These are phyloP conservation scores for Colletes collaris DNA, from an alignment of 2,888 invertebrate species.

Conservation along the genomic window DNA sequence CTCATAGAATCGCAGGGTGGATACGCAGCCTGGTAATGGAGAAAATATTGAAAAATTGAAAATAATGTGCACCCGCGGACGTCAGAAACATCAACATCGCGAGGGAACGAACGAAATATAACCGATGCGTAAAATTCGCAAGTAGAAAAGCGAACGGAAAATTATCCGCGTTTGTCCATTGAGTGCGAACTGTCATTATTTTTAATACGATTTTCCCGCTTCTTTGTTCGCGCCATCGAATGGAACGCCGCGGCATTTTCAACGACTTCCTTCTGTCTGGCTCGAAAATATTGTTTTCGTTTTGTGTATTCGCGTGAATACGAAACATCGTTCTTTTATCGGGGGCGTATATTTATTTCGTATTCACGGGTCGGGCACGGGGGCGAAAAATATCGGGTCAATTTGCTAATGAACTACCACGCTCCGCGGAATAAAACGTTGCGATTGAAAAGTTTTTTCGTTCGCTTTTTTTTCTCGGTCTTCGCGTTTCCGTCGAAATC, in stretches of 20 bases:
- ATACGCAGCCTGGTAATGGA: too few species aligned
- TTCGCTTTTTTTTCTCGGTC: conserved; percentile 3
- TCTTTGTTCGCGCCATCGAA: not conserved
- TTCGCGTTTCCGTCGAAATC: conserved; percentile 32
- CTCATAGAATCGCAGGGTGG: too few species aligned
- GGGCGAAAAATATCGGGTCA: conserved; percentile 17
- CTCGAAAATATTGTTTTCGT: not conserved
- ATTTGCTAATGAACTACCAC: not conserved
- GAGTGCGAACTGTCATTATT: not conserved
- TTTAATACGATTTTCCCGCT: conserved; percentile 2
- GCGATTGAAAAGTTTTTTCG: not conserved
- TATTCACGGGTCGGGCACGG: not conserved
- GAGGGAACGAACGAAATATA: too few species aligned
- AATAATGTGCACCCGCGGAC: too few species aligned
- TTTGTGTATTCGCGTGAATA: not conserved
- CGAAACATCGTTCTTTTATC: not conserved
- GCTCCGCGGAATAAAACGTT: not conserved
- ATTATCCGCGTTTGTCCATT: not conserved
- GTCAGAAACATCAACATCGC: too few species aligned
- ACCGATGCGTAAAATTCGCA: too few species aligned
- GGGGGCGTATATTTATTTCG: not conserved
- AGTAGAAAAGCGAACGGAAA: not conserved
- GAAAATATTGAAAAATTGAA: too few species aligned
- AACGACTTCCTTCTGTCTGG: not conserved
- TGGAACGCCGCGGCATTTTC: not conserved